A percentile compares a stretch with the other conserved stretches of the same genome.
phyloP scores from a whole-genome alignment of 2,797 vertebrate genomes.

The Yasuhikotakia modesta region DNA sequence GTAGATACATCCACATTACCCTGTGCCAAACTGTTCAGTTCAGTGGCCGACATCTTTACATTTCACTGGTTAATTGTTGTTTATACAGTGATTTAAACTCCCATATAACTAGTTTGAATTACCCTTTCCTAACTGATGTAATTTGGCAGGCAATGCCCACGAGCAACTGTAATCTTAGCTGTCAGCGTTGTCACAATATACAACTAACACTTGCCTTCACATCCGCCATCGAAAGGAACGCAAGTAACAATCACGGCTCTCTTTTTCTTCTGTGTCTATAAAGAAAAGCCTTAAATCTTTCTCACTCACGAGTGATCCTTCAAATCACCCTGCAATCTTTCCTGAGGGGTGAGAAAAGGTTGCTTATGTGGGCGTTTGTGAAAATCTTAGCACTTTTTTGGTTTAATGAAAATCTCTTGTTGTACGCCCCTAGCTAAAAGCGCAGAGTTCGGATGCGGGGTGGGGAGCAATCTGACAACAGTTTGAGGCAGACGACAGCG shows the following conservation, averaged over 20 bases:
- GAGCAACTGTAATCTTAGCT: conserved; percentile 26
- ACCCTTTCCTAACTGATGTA: conserved; percentile 28
- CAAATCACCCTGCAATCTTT: conserved; percentile 43
- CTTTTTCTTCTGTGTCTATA: conserved; percentile 61
- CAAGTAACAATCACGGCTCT: conserved; percentile 5
- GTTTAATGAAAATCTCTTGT: conserved; percentile 53
- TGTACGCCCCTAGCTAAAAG: conserved; percentile 12
- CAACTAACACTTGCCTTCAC: conserved; percentile 13
- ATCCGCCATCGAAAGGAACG: conserved; percentile 14
- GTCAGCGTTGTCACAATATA: conserved; percentile 24
- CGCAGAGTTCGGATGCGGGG: neutral
- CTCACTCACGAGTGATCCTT: conserved; percentile 58
- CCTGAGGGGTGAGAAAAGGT: conserved; percentile 42
- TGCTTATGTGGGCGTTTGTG: conserved; percentile 51
- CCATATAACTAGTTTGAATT: conserved; percentile 21
- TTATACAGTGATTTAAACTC: conserved; percentile 31
- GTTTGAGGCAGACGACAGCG: neutral
- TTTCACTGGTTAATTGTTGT: conserved; percentile 42
- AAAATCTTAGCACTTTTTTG: conserved; percentile 45
- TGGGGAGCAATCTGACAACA: neutral
- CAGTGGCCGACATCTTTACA: conserved; percentile 23
- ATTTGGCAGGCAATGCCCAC: neutral
- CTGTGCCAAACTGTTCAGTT: neutral
- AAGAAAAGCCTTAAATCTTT: conserved; percentile 59
- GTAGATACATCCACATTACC: neutral